Evolutionary conservation across 64 coral and sea anemone genomes (phyloP), one percentile per base, ranked within the genome.

Genomic region (Hydrozoanthus tunicans): DNA sequence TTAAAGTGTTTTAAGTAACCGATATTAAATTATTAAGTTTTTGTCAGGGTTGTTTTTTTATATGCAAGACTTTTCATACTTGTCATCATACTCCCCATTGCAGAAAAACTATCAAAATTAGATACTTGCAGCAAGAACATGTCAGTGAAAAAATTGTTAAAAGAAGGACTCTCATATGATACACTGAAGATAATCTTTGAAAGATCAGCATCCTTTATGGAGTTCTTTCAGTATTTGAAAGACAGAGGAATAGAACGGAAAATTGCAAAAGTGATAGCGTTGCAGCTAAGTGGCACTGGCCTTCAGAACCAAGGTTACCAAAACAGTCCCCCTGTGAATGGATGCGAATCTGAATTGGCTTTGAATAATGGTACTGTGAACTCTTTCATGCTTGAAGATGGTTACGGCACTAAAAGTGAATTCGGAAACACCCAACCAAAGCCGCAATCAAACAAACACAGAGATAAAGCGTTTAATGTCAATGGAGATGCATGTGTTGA

Each of bases 91-190:
- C 32, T 43, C 32, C 32, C 32, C 65, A 70, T 66, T 83, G 1
- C 66, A 99, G 97, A 99, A 62, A 99, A 99, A 74, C 43, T 99
- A 13, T 61, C 57, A 0, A 91, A 95, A n/a, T 67, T 99, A 78
- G 97, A 99, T 90, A 79, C 94, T 11, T 99, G 92, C 54, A 95
- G 91, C 11, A 95, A 90, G 75, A 94, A 90, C 76, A 95, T 99
- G 89, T 59, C 66, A 6, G 77, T 90, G 15, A 99, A 96, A 82
- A 91, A 80, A 61, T 77, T 99, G 6, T 14, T 99, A 9, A 91
- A 69, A 75, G 82, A 94, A 7, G 94, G 94, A 17, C 17, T 99
- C 32, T 96, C 97, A 9, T 99, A 99, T 61, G 94, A 99, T 67
- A 23, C 72, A 25, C 58, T 99, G 13, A 95, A 85, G 79, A 80